Conservation (phyloP, 2,888 invertebrate genomes). For the Trachelus tabidus region DNA sequence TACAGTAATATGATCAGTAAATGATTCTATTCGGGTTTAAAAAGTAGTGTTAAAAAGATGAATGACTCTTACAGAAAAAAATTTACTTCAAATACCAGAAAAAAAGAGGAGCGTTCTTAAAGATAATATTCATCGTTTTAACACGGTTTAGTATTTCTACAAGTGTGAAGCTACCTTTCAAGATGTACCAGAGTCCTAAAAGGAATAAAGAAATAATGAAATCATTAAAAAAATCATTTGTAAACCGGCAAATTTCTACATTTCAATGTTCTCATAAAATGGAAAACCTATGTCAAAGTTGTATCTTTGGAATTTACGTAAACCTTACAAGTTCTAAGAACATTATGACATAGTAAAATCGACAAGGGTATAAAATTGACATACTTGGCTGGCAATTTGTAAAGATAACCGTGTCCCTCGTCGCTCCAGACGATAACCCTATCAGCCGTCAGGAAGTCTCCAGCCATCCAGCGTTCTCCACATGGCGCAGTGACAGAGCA, state of each 20-base stretch:
- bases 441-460: constrained; percentile 93
- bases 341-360: no score
- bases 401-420: constrained; percentile 95
- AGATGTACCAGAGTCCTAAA: constrained; percentile 58
- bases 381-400: constrained; percentile 96
- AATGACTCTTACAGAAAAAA: no score
- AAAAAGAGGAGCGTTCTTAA: no score
- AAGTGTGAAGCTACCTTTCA: constrained; percentile 48
- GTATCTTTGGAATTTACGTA: background rate
- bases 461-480: constrained; percentile 94
- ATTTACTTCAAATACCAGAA: no score
- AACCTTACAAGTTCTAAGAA: no score
- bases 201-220: constrained; percentile 50
- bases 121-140: background rate
- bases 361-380: constrained; percentile 49
- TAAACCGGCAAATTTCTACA: background rate
- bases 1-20: no score
- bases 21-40: no score
- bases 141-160: background rate
- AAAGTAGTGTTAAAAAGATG: no score
- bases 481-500: constrained; percentile 91
- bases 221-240: constrained; percentile 11
- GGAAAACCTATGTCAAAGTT: background rate
- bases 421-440: constrained; percentile 95
- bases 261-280: background rate